phyloP scores from a whole-genome alignment of 2,113 vertebrate species.

The Benitochromis conjunctus region DNA sequence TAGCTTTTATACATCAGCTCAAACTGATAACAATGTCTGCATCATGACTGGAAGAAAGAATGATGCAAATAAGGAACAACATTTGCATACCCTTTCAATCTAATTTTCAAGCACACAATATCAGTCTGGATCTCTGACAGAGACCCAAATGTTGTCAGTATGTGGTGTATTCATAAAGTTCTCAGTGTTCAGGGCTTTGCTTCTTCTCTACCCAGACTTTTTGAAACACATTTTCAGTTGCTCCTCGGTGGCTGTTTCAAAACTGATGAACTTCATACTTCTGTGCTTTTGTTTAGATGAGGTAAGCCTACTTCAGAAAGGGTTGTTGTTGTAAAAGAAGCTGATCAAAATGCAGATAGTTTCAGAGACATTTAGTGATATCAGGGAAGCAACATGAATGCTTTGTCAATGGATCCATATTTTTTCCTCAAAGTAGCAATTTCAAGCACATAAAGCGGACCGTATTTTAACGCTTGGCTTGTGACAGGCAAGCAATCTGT shows the following conservation, averaged over 20 bases:
- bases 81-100: conserved; percentile 49
- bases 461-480: not conserved
- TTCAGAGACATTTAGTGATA: conserved; percentile 18
- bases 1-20: conserved; percentile 9
- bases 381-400: not conserved
- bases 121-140: conserved; percentile 36
- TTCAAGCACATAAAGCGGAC: not conserved
- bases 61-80: conserved; percentile 31
- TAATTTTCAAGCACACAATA: conserved; percentile 18
- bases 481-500: not conserved
- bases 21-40: conserved; percentile 20
- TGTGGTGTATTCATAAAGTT: not conserved
- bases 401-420: not conserved
- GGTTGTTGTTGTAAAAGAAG: not conserved
- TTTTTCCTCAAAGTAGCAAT: not conserved
- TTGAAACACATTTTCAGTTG: not conserved
- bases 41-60: not conserved
- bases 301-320: conserved; percentile 12
- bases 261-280: not conserved
- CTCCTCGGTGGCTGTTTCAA: not conserved
- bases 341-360: conserved; percentile 15
- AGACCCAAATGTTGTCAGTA: conserved; percentile 3
- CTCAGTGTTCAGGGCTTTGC: not conserved
- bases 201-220: not conserved
- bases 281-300: conserved; percentile 20